Evolutionary conservation across 1,140 invertebrate species (phyloP), one percentile per base, ranked within the genome.

Genomic region (Brachionus angularis): DNA sequence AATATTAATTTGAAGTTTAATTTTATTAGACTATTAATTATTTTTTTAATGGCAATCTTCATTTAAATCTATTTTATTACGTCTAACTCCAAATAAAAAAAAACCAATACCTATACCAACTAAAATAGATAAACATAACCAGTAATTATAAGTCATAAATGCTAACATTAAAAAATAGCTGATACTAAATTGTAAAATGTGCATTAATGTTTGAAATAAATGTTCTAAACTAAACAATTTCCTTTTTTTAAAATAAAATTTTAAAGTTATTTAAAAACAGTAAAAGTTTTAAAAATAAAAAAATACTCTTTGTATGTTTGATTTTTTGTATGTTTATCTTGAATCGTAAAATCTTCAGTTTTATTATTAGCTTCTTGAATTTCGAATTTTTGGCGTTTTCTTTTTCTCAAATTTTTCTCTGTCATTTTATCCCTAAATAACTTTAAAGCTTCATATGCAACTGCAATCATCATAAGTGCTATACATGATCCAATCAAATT

Each of bases 391-490:
- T 47, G 33, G 1, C n/a, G 39, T 3, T n/a, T n/a, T n/a, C 23
- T 16, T 14, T 31, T 47, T 4, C 33, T 8, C 1, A 67, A n/a
- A 12, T 29, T 46, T 3, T 33, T 67, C 5, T 18, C 42, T 5
- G 62, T 67, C 8, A 67, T 31, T 67, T 21, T 72, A 36, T 78
- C 76, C 33, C 74, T 23, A 12, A 72, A 42, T 1, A 75, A 55
- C 34, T 75, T 75, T 14, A 75, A 53, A 8, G 72, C 74, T 69
- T 75, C 74, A 39, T 75, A 75, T 5, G 73, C 55, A 27, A 70
- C 36, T 2, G 74, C 73, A 16, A 74, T 71, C 12, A 75, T 36
- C 27, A 67, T 39, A 16, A 75, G 42, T 1, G 31, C 73, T 10
- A 74, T 29, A 64, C 74, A 75, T 8, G 74, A 74, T 2, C 53